Evolutionary conservation across 2,797 vertebrate genomes (phyloP), one percentile per base, ranked within the genome.

Genomic region (Etheostoma perlongum): DNA sequence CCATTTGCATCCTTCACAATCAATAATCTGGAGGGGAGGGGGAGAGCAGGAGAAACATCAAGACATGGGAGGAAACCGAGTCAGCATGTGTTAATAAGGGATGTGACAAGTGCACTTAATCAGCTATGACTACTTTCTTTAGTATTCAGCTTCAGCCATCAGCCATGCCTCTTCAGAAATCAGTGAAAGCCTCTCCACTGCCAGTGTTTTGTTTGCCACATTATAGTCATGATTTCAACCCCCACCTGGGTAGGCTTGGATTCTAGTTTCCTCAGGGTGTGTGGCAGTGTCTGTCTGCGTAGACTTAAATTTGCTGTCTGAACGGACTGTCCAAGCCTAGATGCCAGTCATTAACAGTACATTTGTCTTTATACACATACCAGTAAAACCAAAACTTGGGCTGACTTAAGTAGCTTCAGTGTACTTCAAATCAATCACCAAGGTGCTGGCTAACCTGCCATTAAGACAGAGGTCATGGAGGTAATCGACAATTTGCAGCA

Each of bases 1-100:
- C 74, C 82, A 89, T 93, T 94, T 92, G 76, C 79, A 74, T 62
- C 84, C 90, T 81, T 87, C 84, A 57, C 52, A 36, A 76, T 82
- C 75, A 36, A 82, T 89, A 89, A 74, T 89, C 76, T 72, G 48
- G 19, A 61, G n/a, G 36, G 58, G 44, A 57, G 14, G 13, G 12
- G 42, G 27, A 21, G 48, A 5, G 51, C 8, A 60, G 58, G n/a
- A 65, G 49, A 79, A 62, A 80, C 53, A 60, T 52, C 3, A 46
- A 64, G 67, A 79, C 52, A 16, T 15, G 61, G 18, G 61, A 70
- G 65, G 48, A 64, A 83, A 63, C 53, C 5, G 23, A 76, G 65
- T 83, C 81, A 76, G 59, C 67, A 78, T 83, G 82, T 66, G 59
- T 69, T 16, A 7, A 59, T 27, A 40, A 82, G 85, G 65, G 79